A percentile compares a stretch with the other conserved stretches of the same genome.
These are phyloP conservation scores for Linnaemya tessellans DNA, from an alignment of 2,888 invertebrate species.

Conservation along the genomic window DNA sequence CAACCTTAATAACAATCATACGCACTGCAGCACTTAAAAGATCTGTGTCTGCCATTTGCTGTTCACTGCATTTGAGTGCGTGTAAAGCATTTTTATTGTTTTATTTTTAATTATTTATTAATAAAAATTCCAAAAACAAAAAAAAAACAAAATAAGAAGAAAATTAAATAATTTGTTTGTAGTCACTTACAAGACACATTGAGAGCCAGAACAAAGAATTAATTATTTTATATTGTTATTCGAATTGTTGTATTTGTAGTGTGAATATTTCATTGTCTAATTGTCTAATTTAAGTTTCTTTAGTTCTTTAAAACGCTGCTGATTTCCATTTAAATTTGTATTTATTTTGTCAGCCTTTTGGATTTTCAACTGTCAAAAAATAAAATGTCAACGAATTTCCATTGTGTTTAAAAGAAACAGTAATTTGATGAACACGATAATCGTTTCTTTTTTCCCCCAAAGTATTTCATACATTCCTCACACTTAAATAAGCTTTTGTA, in stretches of 20 bases:
- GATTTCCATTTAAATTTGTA: slow-evolving; percentile 20
- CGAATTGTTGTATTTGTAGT: slow-evolving; percentile 48
- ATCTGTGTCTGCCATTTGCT: too few species aligned
- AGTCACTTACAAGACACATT: slow-evolving; percentile 33
- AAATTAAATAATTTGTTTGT: slow-evolving; percentile 38
- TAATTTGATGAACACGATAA: slow-evolving; percentile 26
- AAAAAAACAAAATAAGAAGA: too few species aligned
- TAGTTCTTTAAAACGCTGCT: not conserved
- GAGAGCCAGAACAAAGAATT: slow-evolving; percentile 53
- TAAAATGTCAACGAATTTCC: slow-evolving; percentile 43
- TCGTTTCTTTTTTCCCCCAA: not conserved
- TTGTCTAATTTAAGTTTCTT: slow-evolving; percentile 5
- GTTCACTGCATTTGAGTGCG: not conserved
- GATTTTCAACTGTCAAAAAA: slow-evolving; percentile 5
- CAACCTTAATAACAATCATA: too few species aligned
- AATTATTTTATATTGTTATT: slow-evolving; percentile 2
- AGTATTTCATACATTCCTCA: slow-evolving; percentile 28
- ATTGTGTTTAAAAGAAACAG: slow-evolving; percentile 10
- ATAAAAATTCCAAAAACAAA: slow-evolving; percentile 33
- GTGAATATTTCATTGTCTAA: slow-evolving; percentile 52
- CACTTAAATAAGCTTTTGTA: slow-evolving; percentile 44
- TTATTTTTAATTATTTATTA: slow-evolving; percentile 52
- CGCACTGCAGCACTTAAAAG: not conserved
- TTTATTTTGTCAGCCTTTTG: slow-evolving; percentile 45
- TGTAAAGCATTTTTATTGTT: slow-evolving; percentile 38